phyloP scores from a whole-genome alignment of 1,140 invertebrate genomes.

The Helicoverpa armigera region DNA sequence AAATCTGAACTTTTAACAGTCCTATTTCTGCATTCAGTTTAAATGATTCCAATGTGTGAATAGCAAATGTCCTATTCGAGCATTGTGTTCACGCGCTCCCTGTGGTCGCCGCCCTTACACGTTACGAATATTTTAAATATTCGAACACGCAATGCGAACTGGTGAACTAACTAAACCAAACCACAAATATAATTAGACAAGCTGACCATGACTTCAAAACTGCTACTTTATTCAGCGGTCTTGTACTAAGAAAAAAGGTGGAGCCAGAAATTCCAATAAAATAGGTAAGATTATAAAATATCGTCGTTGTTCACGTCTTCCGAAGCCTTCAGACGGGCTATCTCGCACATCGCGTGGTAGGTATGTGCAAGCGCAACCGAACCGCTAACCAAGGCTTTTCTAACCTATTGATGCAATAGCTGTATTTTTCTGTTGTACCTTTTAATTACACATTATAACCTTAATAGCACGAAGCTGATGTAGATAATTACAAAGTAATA shows the following conservation, averaged over 20 bases:
- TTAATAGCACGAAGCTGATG: conserved; percentile 15
- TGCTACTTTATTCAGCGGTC: neutral
- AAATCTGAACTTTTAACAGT: conserved; percentile 27
- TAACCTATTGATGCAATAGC: conserved; percentile 48
- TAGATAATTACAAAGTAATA: neutral
- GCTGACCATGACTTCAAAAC: conserved; percentile 12
- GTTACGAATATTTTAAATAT: conserved; percentile 66
- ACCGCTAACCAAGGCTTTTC: conserved; percentile 49
- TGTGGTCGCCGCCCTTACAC: conserved; percentile 66
- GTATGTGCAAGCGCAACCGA: conserved; percentile 39
- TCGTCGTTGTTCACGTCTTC: conserved; percentile 25
- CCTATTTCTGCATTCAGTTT: conserved; percentile 32
- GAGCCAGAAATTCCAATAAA: neutral
- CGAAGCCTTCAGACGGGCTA: conserved; percentile 40
- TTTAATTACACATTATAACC: neutral
- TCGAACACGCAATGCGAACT: neutral
- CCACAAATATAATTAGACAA: conserved; percentile 8
- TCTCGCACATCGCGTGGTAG: conserved; percentile 43
- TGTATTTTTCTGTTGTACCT: conserved; percentile 11
- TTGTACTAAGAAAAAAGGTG: neutral
- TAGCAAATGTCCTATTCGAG: conserved; percentile 56
- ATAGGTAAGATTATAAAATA: neutral
- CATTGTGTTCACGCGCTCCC: conserved; percentile 62
- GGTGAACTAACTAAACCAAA: neutral
- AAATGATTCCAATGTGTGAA: conserved; percentile 63